Percentiles rank a stretch among this genome's conserved stretches.
Evolutionary conservation across 53 echinoderm and acorn worm genomes (phyloP).

Genomic region (Echinarachnius parma): DNA sequence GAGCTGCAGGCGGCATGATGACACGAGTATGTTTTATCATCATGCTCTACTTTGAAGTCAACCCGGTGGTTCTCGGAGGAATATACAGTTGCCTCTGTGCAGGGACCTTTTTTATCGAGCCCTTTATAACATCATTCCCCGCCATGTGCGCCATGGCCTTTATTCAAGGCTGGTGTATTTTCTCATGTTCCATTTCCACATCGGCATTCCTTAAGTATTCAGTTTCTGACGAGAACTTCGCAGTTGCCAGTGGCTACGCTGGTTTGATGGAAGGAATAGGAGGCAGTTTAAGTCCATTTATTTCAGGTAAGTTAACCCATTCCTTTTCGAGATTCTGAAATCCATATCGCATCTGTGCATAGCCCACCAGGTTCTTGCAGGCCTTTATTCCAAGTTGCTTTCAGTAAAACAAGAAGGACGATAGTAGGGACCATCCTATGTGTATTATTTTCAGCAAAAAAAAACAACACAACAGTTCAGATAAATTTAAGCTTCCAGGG

Average conservation of each 20-base stretch:
- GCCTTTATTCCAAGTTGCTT: too few species aligned
- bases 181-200: neutral
- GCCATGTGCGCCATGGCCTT: constrained; percentile 14
- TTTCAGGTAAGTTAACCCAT: constrained; percentile 1
- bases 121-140: neutral
- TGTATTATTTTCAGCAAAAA: too few species aligned
- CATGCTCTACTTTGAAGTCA: constrained; percentile 1
- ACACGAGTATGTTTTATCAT: neutral
- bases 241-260: neutral
- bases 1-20: neutral
- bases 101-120: neutral
- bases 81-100: neutral
- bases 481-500: too few species aligned
- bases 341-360: too few species aligned
- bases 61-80: neutral
- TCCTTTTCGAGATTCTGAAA: too few species aligned
- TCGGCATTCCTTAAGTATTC: neutral
- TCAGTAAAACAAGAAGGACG: too few species aligned
- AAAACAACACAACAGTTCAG: too few species aligned
- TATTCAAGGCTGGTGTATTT: constrained; percentile 6
- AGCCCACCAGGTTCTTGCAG: too few species aligned
- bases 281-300: neutral
- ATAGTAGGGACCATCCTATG: too few species aligned
- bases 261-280: neutral
- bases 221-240: constrained; percentile 9